These are phyloP conservation scores for Cydia fagiglandana DNA, from an alignment of 1,140 invertebrate species.

Conservation along the genomic window DNA sequence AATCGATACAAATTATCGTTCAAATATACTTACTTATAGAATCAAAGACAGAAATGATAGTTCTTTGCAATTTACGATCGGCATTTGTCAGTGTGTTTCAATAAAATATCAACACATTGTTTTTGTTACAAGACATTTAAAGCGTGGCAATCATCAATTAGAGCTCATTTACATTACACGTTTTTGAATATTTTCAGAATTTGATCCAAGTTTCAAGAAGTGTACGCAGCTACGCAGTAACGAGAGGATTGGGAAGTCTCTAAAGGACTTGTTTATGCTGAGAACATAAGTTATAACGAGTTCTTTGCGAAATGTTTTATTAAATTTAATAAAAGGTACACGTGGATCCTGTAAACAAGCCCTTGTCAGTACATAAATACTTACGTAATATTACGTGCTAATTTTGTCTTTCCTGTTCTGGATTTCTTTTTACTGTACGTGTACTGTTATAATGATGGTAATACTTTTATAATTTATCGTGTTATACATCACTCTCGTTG, in stretches of 20 bases:
- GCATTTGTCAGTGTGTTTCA: neutral
- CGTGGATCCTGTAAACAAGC: neutral
- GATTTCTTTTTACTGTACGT: neutral
- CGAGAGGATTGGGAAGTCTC: neutral
- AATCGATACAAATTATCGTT: no score
- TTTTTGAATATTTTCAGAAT: neutral
- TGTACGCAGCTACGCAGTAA: neutral
- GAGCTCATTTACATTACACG: neutral
- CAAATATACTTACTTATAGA: no score
- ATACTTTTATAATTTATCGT: no score
- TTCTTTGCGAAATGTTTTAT: neutral
- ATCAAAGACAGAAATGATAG: neutral
- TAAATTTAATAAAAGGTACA: neutral
- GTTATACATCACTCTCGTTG: no score
- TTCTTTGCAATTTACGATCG: neutral
- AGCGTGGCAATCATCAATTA: neutral
- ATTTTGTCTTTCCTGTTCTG: neutral
- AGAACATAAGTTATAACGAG: constrained; percentile 11
- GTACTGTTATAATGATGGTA: no score
- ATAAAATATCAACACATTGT: neutral
- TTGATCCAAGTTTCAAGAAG: neutral
- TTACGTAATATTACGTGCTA: neutral
- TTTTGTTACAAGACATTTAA: neutral
- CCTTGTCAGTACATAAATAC: neutral
- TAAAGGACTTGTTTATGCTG: constrained; percentile 6